Base-by-base conservation (phyloP, 2,113 vertebrate genomes). In the Marcusenius ussheri region DNA sequence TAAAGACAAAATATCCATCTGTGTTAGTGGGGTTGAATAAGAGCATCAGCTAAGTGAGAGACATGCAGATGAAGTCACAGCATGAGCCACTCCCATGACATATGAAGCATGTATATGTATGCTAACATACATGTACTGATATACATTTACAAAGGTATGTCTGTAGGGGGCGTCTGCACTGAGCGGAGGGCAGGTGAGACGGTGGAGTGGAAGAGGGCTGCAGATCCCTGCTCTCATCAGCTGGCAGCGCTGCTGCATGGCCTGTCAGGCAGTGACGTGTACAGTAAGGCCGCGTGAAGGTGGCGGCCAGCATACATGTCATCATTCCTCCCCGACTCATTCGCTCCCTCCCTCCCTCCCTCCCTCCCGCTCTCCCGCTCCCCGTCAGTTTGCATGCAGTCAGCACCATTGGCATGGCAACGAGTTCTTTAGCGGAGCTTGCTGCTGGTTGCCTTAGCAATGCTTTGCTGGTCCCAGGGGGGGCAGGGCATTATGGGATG, bases 381-480 rank as follows among this genome's bases (percentile, higher is more conserved):
- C n/a, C 58, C 11, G 5, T 66, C 77, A 45, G 85, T 90, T 74
- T 90, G 90, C 66, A 42, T 50, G 58, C 84, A 92, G 93, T 91
- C 91, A 92, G 93, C 91, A 92, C 88, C 90, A 95, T 95, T 94
- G 95, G 93, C 95, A 95, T 96, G 95, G 95, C 95, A 95, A 95
- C 95, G 92, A 89, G 91, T 95, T 95, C 93, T 95, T 95, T 95
- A 95, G 91, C 89, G 91, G 92, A 95, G 92, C 93, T 92, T 94
- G 93, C 94, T 91, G 91, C 90, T 92, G 92, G 95, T 94, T 95
- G 94, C 94, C 90, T 92, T 94, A 92, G 95, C 93, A 92, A 95
- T 94, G 93, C 91, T 92, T 94, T 92, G 89, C 91, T 91, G 92
- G 94, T 93, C 94, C 92, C 93, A n/a, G 91, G 88, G 93, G 94